A percentile compares a stretch with the other conserved stretches of the same genome.
These are phyloP conservation scores for Plagodis dolabraria DNA, from an alignment of 2,888 invertebrate genomes.

Conservation along the genomic window DNA sequence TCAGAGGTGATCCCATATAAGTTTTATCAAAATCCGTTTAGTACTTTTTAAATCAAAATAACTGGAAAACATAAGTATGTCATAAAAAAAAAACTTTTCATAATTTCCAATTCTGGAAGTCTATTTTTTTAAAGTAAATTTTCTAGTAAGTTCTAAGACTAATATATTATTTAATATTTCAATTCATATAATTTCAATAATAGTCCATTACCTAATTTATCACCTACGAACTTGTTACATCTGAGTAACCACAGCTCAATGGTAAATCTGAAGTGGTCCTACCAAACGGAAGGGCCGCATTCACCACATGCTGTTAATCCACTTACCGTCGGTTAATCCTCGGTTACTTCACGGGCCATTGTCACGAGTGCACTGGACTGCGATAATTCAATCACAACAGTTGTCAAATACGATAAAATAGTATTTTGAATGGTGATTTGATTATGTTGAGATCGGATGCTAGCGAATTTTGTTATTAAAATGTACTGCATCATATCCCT, in stretches of 20 bases:
- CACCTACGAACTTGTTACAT: background rate
- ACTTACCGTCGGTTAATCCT: slow-evolving; percentile 68
- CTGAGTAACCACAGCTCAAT: background rate
- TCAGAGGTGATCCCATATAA: too few relatives aligned
- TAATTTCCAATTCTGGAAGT: too few relatives aligned
- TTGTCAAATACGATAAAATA: slow-evolving; percentile 36
- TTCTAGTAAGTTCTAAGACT: too few relatives aligned
- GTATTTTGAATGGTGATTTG: slow-evolving; percentile 30
- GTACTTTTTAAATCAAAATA: too few relatives aligned
- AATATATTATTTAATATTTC: too few relatives aligned
- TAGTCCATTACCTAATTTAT: background rate
- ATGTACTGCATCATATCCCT: too few relatives aligned
- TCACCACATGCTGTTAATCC: slow-evolving; percentile 68
- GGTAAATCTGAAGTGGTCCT: slow-evolving; percentile 17
- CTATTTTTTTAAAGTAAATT: too few relatives aligned
- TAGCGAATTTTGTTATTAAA: slow-evolving; percentile 2
- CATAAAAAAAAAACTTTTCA: too few relatives aligned
- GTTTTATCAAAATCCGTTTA: too few relatives aligned
- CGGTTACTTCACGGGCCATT: slow-evolving; percentile 48
- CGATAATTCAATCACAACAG: slow-evolving; percentile 69
- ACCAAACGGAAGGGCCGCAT: slow-evolving; percentile 53
- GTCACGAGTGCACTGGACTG: slow-evolving; percentile 51
- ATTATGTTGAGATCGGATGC: slow-evolving; percentile 20
- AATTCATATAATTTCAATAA: too few relatives aligned
- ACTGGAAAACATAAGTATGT: too few relatives aligned